Evolutionary conservation across 2,888 invertebrate species (phyloP).

Genomic region (Ophioninae sp.): DNA sequence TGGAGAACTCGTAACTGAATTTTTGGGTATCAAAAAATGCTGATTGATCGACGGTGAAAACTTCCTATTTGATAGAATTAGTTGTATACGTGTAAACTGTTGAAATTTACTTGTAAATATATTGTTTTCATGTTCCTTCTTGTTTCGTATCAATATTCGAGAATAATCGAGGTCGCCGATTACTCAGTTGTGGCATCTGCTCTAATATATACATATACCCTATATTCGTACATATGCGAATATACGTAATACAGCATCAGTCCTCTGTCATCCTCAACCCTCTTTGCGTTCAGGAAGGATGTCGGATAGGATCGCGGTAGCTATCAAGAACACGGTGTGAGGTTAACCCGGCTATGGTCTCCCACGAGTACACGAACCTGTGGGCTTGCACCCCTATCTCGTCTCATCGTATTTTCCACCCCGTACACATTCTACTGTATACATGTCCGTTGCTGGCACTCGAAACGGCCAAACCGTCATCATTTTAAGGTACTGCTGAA

Average conservation of each 20-base stretch:
- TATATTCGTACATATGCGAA: background rate
- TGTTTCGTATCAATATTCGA: constrained; percentile 47
- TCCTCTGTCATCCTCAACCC: constrained; percentile 40
- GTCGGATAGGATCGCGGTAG: constrained; percentile 60
- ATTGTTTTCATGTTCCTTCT: background rate
- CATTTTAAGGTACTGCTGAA: background rate
- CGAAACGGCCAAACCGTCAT: background rate
- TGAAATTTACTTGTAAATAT: background rate
- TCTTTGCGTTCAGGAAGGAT: constrained; percentile 55
- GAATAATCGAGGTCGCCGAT: constrained; percentile 62
- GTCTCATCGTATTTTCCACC: constrained; percentile 45
- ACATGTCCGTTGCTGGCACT: background rate
- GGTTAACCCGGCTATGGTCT: constrained; percentile 55
- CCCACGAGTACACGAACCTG: constrained; percentile 39
- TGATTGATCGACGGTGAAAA: background rate
- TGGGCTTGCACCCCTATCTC: constrained; percentile 52
- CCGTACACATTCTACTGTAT: background rate
- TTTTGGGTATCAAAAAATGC: background rate
- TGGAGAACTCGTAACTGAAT: background rate
- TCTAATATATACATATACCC: constrained; percentile 11
- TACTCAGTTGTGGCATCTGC: constrained; percentile 46
- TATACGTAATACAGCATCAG: constrained; percentile 9
- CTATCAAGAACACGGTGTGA: constrained; percentile 59
- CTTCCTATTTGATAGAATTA: background rate
- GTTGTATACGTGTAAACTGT: constrained; percentile 16